Evolutionary conservation across 2,113 vertebrate genomes (phyloP).

Genomic region (Tamias sibiricus): DNA sequence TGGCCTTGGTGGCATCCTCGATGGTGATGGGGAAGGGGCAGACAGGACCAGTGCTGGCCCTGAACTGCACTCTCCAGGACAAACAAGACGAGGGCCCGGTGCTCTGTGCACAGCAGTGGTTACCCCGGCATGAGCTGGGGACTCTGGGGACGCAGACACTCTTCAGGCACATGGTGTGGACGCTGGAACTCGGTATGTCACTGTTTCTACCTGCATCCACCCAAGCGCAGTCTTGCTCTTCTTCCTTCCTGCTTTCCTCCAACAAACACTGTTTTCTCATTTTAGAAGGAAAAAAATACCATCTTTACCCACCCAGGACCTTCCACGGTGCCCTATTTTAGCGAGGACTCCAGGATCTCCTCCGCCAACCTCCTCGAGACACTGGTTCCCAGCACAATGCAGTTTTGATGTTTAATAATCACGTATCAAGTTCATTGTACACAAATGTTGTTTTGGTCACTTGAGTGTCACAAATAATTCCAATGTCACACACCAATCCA

Average conservation of each 20-base stretch:
- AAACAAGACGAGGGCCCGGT: fast-evolving
- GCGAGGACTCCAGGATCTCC: background rate
- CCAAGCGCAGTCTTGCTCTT: fast-evolving
- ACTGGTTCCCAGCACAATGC: background rate
- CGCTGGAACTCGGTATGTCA: fast-evolving
- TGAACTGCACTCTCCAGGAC: too few relatives aligned
- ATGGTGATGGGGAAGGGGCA: too few relatives aligned
- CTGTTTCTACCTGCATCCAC: background rate
- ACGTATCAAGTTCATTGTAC: background rate
- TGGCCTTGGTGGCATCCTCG: too few relatives aligned
- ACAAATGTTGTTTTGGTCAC: background rate
- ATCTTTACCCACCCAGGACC: background rate
- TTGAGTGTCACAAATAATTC: background rate
- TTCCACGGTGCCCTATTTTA: background rate
- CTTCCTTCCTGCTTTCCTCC: too few relatives aligned
- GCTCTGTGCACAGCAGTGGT: fast-evolving
- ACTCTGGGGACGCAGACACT: background rate
- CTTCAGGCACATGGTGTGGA: fast-evolving
- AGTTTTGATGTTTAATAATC: background rate
- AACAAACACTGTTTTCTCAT: background rate
- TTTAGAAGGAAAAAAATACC: background rate
- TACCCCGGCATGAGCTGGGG: fast-evolving
- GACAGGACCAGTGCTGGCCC: fast-evolving
- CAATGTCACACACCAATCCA: background rate
- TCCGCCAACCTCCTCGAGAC: background rate